Base-by-base conservation (phyloP, 2,113 vertebrate species). In the Cairina moschata region DNA sequence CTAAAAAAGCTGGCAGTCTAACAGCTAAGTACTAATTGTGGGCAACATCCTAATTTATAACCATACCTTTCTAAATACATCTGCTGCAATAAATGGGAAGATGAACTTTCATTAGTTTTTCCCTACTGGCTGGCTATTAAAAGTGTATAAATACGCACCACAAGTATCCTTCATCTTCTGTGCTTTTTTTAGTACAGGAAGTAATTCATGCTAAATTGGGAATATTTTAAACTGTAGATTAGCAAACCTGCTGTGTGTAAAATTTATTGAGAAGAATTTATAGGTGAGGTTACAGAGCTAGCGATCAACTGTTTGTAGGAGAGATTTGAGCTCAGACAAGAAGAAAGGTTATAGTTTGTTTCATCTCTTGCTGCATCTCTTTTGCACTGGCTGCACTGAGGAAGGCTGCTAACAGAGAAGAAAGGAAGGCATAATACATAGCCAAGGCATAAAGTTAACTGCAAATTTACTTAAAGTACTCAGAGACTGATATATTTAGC, bases 41-140 rank as follows among this genome's bases (percentile, higher is more conserved):
- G 81, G 81, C 75, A 96, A 83, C 72, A 63, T 85, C 36, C 79
- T 93, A 66, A 92, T 95, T 96, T 95, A 85, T 85, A 80, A 55
- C 31, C 29, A 21, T 84, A 82, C 77, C 92, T 95, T 63, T 46
- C 92, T 87, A 73, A 94, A 82, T 69, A 89, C 68, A 95, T 89
- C 83, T 97, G 93, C 80, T 84, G 52, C 50, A 88, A 85, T 78
- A 94, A 93, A 88, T 55, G 81, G 52, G 54, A 86, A 94, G 65
- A 9, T 91, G 90, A 90, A 80, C 38, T 90, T 91, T 26, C 56
- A 90, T 78, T 84, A 38, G 59, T 90, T 87, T 93, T 54, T 59
- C 42, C 67, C 52, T 56, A 71, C 68, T 91, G 89, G 68, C n/a
- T 87, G 63, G 34, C 17, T 85, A 56, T 86, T 93, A 83, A 77